phyloP scores from a whole-genome alignment of 2,113 vertebrate species.

The Lophius piscatorius region DNA sequence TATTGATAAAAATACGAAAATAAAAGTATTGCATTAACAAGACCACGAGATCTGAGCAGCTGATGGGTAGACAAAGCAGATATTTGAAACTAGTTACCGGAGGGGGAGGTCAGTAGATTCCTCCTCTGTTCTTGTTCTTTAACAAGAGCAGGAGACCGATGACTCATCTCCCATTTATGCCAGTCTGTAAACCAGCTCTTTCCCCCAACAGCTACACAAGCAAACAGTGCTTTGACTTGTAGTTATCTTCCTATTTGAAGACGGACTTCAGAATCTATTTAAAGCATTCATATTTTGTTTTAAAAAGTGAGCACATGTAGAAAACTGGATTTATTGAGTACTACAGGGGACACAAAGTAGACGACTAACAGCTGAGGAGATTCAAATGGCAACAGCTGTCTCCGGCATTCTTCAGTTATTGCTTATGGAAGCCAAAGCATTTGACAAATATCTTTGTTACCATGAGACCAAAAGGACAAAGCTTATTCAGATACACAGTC shows the following conservation, averaged over 20 bases:
- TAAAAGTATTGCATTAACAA: conserved; percentile 28
- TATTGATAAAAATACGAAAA: conserved; percentile 30
- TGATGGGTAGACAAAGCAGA: conserved; percentile 55
- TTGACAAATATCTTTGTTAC: conserved; percentile 5
- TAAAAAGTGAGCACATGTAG: not conserved
- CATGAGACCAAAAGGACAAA: not conserved
- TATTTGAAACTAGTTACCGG: conserved; percentile 33
- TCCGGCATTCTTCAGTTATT: conserved; percentile 25
- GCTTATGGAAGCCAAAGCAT: conserved; percentile 17
- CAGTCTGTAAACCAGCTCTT: conserved; percentile 43
- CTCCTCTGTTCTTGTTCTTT: conserved; percentile 18
- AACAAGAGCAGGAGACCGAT: conserved; percentile 54
- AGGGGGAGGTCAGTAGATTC: conserved; percentile 62
- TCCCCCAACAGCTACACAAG: conserved; percentile 23
- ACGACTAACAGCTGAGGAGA: conserved; percentile 35
- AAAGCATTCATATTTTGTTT: conserved; percentile 1
- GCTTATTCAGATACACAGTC: not conserved
- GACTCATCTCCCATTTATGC: conserved; percentile 69
- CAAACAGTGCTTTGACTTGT: conserved; percentile 37
- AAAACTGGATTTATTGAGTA: not conserved
- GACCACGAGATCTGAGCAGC: conserved; percentile 44
- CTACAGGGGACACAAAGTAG: conserved; percentile 5
- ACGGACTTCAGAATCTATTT: conserved; percentile 1
- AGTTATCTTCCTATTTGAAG: conserved; percentile 10
- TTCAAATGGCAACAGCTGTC: conserved; percentile 37